phyloP scores from a whole-genome alignment of 2,888 invertebrate species.

The Aleiodes testaceus region DNA sequence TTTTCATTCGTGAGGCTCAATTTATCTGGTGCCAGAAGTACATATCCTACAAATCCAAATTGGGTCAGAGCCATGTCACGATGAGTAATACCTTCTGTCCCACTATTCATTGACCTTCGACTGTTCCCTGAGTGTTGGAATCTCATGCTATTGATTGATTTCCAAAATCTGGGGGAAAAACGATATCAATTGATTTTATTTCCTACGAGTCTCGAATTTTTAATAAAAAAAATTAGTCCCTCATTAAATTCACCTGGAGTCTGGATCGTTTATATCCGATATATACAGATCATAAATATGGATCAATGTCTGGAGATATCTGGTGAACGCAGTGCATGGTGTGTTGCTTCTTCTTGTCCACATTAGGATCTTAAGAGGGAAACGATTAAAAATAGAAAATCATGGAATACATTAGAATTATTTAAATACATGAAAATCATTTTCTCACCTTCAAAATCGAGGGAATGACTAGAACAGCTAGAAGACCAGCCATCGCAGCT shows the following conservation, averaged over 20 bases:
- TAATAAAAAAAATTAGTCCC: too few species aligned
- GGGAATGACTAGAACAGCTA: slow-evolving; percentile 83
- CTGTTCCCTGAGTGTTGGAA: slow-evolving; percentile 78
- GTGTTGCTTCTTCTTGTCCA: slow-evolving; percentile 81
- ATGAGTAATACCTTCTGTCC: slow-evolving; percentile 80
- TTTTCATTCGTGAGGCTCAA: slow-evolving; percentile 77
- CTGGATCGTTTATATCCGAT: slow-evolving; percentile 72
- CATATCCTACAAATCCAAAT: slow-evolving; percentile 87
- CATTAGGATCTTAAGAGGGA: slow-evolving; percentile 72
- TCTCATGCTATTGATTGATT: slow-evolving; percentile 78
- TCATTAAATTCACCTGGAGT: slow-evolving; percentile 57
- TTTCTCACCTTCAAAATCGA: slow-evolving; percentile 78
- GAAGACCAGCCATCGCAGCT: slow-evolving; percentile 82
- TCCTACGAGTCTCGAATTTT: too few species aligned
- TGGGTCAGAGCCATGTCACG: slow-evolving; percentile 88
- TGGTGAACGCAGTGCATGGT: slow-evolving; percentile 78
- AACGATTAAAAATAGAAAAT: too few species aligned
- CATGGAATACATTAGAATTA: too few species aligned
- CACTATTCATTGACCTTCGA: slow-evolving; percentile 68
- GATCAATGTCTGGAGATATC: slow-evolving; percentile 85
- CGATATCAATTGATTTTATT: neutral
- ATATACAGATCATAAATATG: slow-evolving; percentile 84
- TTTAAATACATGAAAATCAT: neutral
- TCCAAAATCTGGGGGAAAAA: slow-evolving; percentile 76
- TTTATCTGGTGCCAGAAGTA: slow-evolving; percentile 76